phyloP scores from a whole-genome alignment of 2,113 vertebrate species.

The Erpornis zantholeuca region DNA sequence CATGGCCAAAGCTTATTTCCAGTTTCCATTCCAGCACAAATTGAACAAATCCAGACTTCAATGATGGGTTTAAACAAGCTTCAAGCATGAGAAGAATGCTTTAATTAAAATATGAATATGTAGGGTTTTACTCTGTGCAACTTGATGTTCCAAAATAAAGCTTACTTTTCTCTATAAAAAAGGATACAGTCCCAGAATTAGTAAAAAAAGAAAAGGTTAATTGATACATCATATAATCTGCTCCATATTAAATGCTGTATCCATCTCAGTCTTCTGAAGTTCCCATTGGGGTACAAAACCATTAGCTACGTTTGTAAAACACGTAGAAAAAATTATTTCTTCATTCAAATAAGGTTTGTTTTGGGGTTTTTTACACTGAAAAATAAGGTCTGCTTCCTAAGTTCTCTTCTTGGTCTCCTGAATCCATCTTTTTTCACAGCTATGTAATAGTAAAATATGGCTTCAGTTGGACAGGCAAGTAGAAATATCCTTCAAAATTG shows the following conservation, averaged over 20 bases:
- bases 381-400: background rate
- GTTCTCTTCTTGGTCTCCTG: background rate
- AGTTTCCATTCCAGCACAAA: background rate
- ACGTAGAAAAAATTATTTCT: background rate
- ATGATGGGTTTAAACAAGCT: conserved; percentile 14
- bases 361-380: background rate
- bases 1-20: background rate
- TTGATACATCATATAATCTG: background rate
- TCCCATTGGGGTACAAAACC: background rate
- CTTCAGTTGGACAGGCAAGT: background rate
- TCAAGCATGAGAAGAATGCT: conserved; percentile 3
- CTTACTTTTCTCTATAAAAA: background rate
- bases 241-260: no score
- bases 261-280: background rate
- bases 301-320: background rate
- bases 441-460: background rate
- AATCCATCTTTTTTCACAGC: background rate
- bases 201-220: background rate
- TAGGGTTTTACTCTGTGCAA: background rate
- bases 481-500: background rate
- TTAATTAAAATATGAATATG: conserved; percentile 7
- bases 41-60: conserved; percentile 3
- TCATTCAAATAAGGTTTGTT: background rate
- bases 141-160: background rate
- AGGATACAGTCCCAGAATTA: background rate